Evolutionary conservation across 2,113 vertebrate species (phyloP).

Genomic region (Eulemur macaco): DNA sequence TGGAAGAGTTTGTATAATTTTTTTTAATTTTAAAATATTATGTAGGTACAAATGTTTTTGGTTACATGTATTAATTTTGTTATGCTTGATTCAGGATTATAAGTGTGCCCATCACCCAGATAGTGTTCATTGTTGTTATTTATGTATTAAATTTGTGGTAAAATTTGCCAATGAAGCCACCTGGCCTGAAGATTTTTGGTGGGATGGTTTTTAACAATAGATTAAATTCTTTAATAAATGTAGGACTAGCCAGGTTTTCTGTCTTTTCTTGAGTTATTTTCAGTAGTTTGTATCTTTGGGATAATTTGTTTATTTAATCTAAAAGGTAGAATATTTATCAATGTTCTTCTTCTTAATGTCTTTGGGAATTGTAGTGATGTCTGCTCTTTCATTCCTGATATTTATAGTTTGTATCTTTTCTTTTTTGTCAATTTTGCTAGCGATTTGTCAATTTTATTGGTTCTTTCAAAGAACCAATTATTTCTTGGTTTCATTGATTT

Average conservation of each 20-base stretch:
- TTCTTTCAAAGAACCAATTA: background rate
- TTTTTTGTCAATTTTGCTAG: background rate
- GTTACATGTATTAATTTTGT: too few relatives aligned
- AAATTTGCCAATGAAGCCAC: background rate
- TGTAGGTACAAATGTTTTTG: too few relatives aligned
- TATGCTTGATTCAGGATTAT: too few relatives aligned
- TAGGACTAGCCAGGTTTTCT: background rate
- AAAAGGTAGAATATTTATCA: background rate
- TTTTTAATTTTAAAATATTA: too few relatives aligned
- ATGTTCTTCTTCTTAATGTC: background rate
- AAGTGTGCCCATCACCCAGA: too few relatives aligned
- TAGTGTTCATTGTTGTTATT: background rate
- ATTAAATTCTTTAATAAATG: background rate
- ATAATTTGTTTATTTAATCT: background rate
- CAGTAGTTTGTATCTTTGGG: background rate
- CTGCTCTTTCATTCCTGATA: background rate
- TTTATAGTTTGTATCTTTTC: background rate
- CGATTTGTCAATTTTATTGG: background rate
- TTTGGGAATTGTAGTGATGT: background rate
- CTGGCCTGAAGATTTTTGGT: background rate
- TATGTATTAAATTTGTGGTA: background rate
- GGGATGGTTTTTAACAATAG: background rate
- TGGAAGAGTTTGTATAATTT: background rate
- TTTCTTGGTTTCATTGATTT: background rate
- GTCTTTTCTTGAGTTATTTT: background rate